Evolutionary conservation across 2,113 vertebrate genomes (phyloP), one percentile per base, ranked within the genome.

Genomic region (Machaerirhynchus nigripectus): DNA sequence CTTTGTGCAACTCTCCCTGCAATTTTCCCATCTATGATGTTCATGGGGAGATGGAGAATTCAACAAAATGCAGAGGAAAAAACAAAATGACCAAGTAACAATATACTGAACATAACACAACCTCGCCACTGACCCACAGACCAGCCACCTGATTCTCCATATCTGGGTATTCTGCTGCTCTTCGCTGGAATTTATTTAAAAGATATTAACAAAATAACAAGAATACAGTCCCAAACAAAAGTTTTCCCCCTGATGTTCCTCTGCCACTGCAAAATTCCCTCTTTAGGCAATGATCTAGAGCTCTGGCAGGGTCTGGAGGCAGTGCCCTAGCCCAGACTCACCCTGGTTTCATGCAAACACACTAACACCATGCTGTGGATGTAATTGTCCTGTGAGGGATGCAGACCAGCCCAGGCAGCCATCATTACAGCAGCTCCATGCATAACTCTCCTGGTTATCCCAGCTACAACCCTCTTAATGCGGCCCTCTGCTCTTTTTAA

Each of bases 1-100:
- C 94, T 97, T 92, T 94, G 93, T 95, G 92, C 42, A 90, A 84
- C 77, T 52, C 90, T 94, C 56, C 50, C 83, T 93, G 68, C 65
- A 71, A 77, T 85, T 63, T 89, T 90, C 78, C 89, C 33, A 56
- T 93, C 93, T 56, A 71, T 4, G 22, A 86, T 33, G 63, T 20
- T 37, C 61, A 37, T 4, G 53, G 85, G 74, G 61, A 85, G 61
- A 86, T 3, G 3, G 56, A 88, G 90, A 79, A 90, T 30, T 53
- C 3, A 6, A 46, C 37, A 65, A 57, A 39, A 44, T 2, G 6
- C 47, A 78, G 84, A 57, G 31, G 53, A 39, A 4, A 9, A 13
- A 89, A 55, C 26, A 71, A 89, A 81, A 71, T 28, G 16, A 63
- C 52, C 74, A 44, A 52, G 44, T 15, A 69, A 69, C 23, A 56